phyloP scores from a whole-genome alignment of 2,797 vertebrate species.

The Clarias fuscus region DNA sequence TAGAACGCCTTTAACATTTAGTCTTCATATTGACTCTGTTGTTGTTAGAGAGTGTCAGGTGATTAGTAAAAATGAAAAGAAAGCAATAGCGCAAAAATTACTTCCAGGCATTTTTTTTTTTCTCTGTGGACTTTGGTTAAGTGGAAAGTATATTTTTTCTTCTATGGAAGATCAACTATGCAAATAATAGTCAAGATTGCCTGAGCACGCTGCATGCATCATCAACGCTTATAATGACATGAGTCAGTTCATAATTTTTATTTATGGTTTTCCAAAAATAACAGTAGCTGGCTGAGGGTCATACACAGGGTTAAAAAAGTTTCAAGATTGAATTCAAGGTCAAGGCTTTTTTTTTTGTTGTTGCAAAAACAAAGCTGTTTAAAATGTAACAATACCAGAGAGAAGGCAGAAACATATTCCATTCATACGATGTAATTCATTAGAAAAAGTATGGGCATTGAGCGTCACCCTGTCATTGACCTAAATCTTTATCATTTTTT shows the following conservation, averaged over 20 bases:
- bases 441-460: background rate
- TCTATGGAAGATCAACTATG: background rate
- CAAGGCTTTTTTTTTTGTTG: background rate
- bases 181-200: background rate
- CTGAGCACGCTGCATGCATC: background rate
- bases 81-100: background rate
- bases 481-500: background rate
- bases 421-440: background rate
- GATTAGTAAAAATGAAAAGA: background rate
- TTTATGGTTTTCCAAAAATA: constrained; percentile 2
- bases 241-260: background rate
- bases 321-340: background rate
- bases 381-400: background rate
- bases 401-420: background rate
- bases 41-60: background rate
- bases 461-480: background rate
- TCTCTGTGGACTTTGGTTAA: background rate
- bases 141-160: background rate
- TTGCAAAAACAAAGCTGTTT: background rate
- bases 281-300: background rate
- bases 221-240: background rate
- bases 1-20: background rate
- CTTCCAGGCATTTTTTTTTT: constrained; percentile 2
- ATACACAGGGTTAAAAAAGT: background rate
- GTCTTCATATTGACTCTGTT: background rate